A percentile compares a stretch with the other conserved stretches of the same genome.
These are phyloP conservation scores for Caligus rogercresseyi DNA, from an alignment of 1,140 invertebrate species.

Conservation along the genomic window DNA sequence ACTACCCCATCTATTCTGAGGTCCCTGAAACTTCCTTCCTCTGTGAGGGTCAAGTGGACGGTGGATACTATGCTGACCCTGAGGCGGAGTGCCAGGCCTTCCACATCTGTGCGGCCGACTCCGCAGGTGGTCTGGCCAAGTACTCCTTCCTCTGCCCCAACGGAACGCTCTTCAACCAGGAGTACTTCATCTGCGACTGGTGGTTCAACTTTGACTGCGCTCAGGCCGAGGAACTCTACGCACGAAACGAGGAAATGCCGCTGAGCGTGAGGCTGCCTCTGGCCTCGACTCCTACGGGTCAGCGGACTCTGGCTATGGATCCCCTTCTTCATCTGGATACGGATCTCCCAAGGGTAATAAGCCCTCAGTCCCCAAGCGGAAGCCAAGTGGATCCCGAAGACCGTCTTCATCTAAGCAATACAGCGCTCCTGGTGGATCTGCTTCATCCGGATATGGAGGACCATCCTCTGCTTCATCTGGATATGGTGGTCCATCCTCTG, in stretches of 20 bases:
- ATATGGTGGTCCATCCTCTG: too few species aligned
- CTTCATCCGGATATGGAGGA: too few species aligned
- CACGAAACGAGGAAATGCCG: constrained; percentile 29
- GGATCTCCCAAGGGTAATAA: constrained; percentile 1
- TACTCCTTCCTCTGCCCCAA: constrained; percentile 35
- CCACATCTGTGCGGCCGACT: constrained; percentile 18
- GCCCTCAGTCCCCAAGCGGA: too few species aligned
- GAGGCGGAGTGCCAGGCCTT: constrained; percentile 59
- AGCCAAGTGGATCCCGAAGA: too few species aligned
- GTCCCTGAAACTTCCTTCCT: constrained; percentile 30
- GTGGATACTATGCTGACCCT: constrained; percentile 42
- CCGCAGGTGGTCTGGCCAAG: too few species aligned
- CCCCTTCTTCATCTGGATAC: background rate
- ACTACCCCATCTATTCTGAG: constrained; percentile 27
- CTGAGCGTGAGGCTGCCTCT: constrained; percentile 14
- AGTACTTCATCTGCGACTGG: constrained; percentile 31
- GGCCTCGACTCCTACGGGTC: background rate
- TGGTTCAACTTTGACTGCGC: constrained; percentile 29
- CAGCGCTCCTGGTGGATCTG: too few species aligned
- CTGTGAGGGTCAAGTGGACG: constrained; percentile 24
- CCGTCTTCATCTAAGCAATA: too few species aligned
- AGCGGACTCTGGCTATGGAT: background rate
- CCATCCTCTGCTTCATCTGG: too few species aligned
- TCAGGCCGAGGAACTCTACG: constrained; percentile 29
- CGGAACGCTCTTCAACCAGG: constrained; percentile 31